phyloP scores from a whole-genome alignment of 2,888 invertebrate genomes.

The Parnassius apollo region DNA sequence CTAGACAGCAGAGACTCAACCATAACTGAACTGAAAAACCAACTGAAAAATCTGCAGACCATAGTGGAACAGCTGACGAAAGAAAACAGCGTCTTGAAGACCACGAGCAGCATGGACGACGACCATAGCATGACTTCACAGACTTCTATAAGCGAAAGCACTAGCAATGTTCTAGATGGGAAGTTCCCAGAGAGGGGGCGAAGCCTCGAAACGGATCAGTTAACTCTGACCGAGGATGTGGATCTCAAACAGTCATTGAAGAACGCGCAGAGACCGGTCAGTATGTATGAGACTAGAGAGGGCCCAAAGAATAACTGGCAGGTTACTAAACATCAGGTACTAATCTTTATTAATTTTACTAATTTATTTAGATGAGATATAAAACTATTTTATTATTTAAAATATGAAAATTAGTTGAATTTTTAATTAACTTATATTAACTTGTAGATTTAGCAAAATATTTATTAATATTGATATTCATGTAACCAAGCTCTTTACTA shows the following conservation, averaged over 20 bases:
- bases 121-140: slow-evolving; percentile 67
- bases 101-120: slow-evolving; percentile 69
- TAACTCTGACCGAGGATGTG: slow-evolving; percentile 72
- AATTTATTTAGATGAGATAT: slow-evolving; percentile 35
- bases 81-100: slow-evolving; percentile 90
- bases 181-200: slow-evolving; percentile 62
- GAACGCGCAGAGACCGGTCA: slow-evolving; percentile 86
- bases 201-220: slow-evolving; percentile 64
- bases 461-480: background rate
- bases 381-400: background rate
- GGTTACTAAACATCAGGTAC: slow-evolving; percentile 82
- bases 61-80: slow-evolving; percentile 88
- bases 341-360: slow-evolving; percentile 65
- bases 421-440: slow-evolving; percentile 18
- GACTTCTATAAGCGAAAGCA: slow-evolving; percentile 59
- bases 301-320: slow-evolving; percentile 83
- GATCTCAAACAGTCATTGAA: slow-evolving; percentile 68
- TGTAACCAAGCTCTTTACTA: background rate
- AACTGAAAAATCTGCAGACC: slow-evolving; percentile 82
- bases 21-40: slow-evolving; percentile 83
- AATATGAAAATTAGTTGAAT: background rate
- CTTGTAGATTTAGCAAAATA: slow-evolving; percentile 7
- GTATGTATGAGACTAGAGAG: slow-evolving; percentile 93
- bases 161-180: slow-evolving; percentile 43
- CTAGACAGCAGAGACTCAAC: slow-evolving; percentile 83